A percentile compares a stretch with the other conserved stretches of the same genome.
Evolutionary conservation across 2,797 vertebrate species (phyloP).

Genomic region (Smutsia temminckii): DNA sequence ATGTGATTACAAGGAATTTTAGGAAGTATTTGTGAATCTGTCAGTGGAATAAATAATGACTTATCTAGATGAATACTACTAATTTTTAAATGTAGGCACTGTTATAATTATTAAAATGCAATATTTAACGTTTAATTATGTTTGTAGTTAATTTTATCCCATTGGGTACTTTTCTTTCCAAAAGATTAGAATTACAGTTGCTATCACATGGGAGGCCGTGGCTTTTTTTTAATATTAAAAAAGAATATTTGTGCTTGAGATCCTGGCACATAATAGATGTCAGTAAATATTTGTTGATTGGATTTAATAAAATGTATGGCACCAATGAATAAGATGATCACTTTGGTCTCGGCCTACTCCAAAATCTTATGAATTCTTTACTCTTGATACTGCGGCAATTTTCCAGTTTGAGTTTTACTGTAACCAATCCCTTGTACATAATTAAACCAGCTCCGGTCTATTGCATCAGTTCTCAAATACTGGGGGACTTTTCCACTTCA

Average conservation of each 20-base stretch:
- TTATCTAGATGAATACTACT: neutral
- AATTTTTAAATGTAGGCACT: neutral
- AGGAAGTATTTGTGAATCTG: neutral
- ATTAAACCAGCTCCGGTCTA: constrained; percentile 59
- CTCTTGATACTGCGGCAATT: constrained; percentile 52
- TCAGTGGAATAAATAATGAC: neutral
- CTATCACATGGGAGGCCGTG: neutral
- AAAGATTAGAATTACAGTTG: neutral
- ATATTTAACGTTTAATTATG: neutral
- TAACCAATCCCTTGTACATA: constrained; percentile 54
- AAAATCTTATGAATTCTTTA: constrained; percentile 49
- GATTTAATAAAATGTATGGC: neutral
- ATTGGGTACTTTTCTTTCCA: neutral
- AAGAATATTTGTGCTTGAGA: neutral
- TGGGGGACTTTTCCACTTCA: constrained; percentile 10
- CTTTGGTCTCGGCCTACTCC: neutral
- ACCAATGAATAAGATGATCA: neutral
- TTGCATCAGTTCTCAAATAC: constrained; percentile 36
- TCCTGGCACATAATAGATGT: neutral
- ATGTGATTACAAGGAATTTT: neutral
- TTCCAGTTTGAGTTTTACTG: constrained; percentile 52
- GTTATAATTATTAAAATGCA: neutral
- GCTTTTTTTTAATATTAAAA: constrained; percentile 36
- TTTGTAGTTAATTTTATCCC: constrained; percentile 8
- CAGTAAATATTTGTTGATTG: neutral